Evolutionary conservation across 2,797 vertebrate genomes (phyloP), one percentile per base, ranked within the genome.

Genomic region (Eurystomus glaucurus): DNA sequence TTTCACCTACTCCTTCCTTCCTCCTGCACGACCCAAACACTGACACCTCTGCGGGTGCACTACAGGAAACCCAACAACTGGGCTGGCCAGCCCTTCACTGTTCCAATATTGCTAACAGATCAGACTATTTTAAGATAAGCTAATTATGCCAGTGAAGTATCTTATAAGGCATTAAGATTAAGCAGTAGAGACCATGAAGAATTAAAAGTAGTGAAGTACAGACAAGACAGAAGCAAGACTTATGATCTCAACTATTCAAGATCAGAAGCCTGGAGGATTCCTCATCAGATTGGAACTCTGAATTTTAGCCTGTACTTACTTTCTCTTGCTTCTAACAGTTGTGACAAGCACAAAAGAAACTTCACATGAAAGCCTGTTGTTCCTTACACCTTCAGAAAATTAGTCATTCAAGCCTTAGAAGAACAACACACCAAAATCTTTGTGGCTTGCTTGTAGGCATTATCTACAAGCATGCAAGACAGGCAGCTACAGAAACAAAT

Each of bases 51-150:
- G 28, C 20, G 68, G 66, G 31, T 7, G 65, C 58, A 21, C 19
- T 10, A 29, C 58, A 23, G 6, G 31, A 85, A 61, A 69, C 11
- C 17, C 12, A 14, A 5, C 13, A 21, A 31, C 5, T 10, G 66
- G 62, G 62, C 51, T 66, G 54, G 19, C 68, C 71, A 60, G 43
- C 71, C 91, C 7, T 14, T 58, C 41, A 7, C 18, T 57, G 71
- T 25, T 90, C 81, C 80, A 77, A 2, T 23, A 74, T 3, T 83
- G 69, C 79, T 86, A 93, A 65, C 45, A 85, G 64, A 91, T 74
- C 88, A 94, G 64, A 85, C 96, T 97, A 94, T 91, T 96, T 94
- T 93, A 91, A 92, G 88, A 85, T 91, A 93, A 96, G 80, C 86
- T 91, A 96, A 96, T 94, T 96, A 96, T 26, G 60, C 62, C 74